Evolutionary conservation across 2,888 invertebrate species (phyloP), one percentile per base, ranked within the genome.

Genomic region (Diarsia brunnea): DNA sequence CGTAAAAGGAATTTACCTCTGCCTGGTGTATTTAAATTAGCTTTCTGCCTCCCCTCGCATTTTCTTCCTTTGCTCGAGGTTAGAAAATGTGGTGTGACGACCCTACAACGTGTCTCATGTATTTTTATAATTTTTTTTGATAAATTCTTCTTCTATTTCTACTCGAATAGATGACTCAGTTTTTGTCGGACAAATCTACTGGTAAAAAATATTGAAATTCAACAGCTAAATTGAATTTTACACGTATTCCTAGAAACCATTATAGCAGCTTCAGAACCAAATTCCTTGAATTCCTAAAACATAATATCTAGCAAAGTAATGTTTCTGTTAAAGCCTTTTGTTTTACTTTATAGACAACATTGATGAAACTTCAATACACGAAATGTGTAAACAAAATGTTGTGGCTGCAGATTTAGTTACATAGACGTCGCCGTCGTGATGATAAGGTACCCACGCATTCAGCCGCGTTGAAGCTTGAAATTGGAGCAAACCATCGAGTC

Each of bases 391-490:
- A 79, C 72, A 80, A 67, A 80, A 58, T 80, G 49, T 38, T 73
- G 38, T 24, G 69, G 69, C 55, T 66, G 55, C 27, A 81, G 67
- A 75, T 74, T 68, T 60, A 49, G 63, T 84, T 84, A 84, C 67
- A 71, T 66, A 81, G 69, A n/a, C n/a, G n/a, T n/a, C n/a, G 77
- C 58, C 61, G 51, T 85, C 69, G 73, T 77, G 73, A 77, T 73
- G 73, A 77, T 77, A 82, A 73, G 86, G 65, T 71, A 74, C 72
- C 60, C 69, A 78, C 74, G 64, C 72, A 85, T 64, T 83, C 69
- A 82, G 75, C 81, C 79, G 86, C 89, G 84, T 76, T 87, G 82
- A 80, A 86, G 88, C 90, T 82, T 89, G 86, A 91, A 91, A 90
- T 90, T 87, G 82, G 84, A 87, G 83, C 81, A 66, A 73, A 78